Base-by-base conservation (phyloP, 2,888 invertebrate species). In the Celastrina argiolus region DNA sequence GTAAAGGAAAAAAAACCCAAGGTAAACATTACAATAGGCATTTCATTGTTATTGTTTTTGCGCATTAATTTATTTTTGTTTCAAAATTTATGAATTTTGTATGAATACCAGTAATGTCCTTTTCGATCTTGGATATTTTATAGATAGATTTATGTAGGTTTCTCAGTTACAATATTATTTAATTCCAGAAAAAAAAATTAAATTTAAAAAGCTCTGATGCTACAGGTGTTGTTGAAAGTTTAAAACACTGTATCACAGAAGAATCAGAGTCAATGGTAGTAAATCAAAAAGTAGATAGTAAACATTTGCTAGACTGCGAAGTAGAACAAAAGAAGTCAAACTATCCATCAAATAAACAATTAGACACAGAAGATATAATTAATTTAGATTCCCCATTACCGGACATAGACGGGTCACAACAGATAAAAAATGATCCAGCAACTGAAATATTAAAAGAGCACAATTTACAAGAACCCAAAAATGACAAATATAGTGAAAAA, bases 1-100 rank as follows among this genome's bases (percentile, higher is more conserved):
- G 74, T 86, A 12, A 90, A 87, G 74, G 88, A 87, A 71, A 88
- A 88, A 78, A 80, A 80, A 28, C 80, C 76, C 70, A 82, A 84
- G 74, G 89, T 89, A 81, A 28, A 66, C 34, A 31, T 16, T n/a
- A 51, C 14, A 22, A n/a, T n/a, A n/a, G n/a, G n/a, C 39, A 18
- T 28, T 42, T 68, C 68, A 72, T 70, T 70, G 65, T 73, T 63
- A 22, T 64, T 63, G 56, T 41, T 58, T 65, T 42, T 65, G 42
- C 31, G 61, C 36, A 61, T 61, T 58, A 31, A n/a, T 58, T 34
- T 34, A 18, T 16, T n/a, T 10, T 18, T 34, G 2, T 8, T 10
- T 18, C 0, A 36, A 36, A 36, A 36, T 36, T 36, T 10, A 36
- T 61, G 3, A 18, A 39, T 22, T 18, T 41, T 39, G 34, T 41